A percentile compares a stretch with the other conserved stretches of the same genome.
Evolutionary conservation across 1,140 invertebrate genomes (phyloP).

Genomic region (Drosophila orosa): DNA sequence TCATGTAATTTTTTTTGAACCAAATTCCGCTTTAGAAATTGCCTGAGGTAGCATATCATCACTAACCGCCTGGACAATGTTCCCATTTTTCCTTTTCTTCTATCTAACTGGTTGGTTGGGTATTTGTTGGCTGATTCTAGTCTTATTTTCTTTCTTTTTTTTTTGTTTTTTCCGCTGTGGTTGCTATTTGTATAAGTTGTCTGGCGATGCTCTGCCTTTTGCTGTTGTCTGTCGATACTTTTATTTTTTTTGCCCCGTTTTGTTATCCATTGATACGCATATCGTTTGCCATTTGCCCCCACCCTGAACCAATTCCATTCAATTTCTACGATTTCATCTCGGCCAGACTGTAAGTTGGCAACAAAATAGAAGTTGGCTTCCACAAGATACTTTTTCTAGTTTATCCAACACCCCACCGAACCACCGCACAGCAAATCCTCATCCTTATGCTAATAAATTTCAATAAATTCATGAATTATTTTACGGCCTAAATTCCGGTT

Average conservation of each 20-base stretch:
- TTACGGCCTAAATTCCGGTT: constrained; percentile 42
- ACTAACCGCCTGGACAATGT: constrained; percentile 2
- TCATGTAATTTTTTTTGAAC: not conserved
- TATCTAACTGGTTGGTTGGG: constrained; percentile 52
- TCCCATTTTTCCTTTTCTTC: not conserved
- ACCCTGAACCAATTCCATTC: constrained; percentile 57
- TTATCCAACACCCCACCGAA: not conserved
- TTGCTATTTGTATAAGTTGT: constrained; percentile 75
- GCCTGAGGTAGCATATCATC: not conserved
- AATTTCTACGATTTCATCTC: constrained; percentile 81
- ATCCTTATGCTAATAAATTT: constrained; percentile 70
- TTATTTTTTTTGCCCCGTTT: constrained; percentile 43
- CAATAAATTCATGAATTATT: constrained; percentile 81
- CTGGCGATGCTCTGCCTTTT: constrained; percentile 56
- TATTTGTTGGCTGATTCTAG: constrained; percentile 25
- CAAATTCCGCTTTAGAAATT: not conserved
- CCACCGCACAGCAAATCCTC: constrained; percentile 15
- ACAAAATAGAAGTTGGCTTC: constrained; percentile 28
- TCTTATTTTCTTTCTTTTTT: constrained; percentile 27
- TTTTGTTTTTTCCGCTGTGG: constrained; percentile 32
- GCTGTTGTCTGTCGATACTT: constrained; percentile 38
- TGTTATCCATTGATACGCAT: constrained; percentile 70
- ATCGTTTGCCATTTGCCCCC: constrained; percentile 66
- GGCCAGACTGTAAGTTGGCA: constrained; percentile 53
- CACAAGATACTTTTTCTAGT: constrained; percentile 38